Conservation (phyloP, 1,140 invertebrate species). For the Ctenoplectra terminalis region DNA sequence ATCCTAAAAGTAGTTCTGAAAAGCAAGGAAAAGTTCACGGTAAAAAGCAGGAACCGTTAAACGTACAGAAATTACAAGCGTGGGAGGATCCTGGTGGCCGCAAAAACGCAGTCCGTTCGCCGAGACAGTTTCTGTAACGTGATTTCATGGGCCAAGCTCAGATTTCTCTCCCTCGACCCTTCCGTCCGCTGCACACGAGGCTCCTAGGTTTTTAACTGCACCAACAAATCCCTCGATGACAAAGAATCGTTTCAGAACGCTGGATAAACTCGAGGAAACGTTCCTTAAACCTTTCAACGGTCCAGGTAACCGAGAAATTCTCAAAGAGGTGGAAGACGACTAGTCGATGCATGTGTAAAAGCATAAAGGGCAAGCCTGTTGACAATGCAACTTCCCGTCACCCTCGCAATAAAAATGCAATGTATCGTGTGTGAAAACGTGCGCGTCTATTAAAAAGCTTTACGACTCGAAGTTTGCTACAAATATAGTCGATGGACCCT, state of each 20-base stretch:
- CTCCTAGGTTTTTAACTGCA: not conserved
- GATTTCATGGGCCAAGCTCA: constrained; percentile 19
- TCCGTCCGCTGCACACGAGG: not conserved
- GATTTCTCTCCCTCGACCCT: constrained; percentile 10
- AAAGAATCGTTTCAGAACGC: constrained; percentile 23
- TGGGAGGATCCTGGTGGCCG: not conserved
- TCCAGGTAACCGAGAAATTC: constrained; percentile 23
- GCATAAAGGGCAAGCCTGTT: constrained; percentile 35
- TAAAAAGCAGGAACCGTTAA: not conserved
- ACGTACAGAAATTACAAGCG: not conserved
- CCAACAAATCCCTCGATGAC: constrained; percentile 27
- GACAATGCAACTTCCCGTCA: constrained; percentile 44
- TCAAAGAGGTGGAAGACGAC: not conserved
- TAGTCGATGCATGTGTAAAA: constrained; percentile 3
- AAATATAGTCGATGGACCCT: not conserved
- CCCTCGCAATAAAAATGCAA: not conserved
- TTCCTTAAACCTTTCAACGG: not conserved
- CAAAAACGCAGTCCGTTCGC: not conserved
- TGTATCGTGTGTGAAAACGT: not conserved
- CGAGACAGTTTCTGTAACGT: constrained; percentile 32
- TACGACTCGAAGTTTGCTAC: constrained; percentile 16
- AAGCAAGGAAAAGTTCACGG: too few relatives aligned
- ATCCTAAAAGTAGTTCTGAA: not conserved
- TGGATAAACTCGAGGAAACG: constrained; percentile 24
- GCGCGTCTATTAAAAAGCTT: constrained; percentile 4